These are phyloP conservation scores for Trogon melanurus DNA, from an alignment of 2,113 vertebrate species.

Conservation along the genomic window DNA sequence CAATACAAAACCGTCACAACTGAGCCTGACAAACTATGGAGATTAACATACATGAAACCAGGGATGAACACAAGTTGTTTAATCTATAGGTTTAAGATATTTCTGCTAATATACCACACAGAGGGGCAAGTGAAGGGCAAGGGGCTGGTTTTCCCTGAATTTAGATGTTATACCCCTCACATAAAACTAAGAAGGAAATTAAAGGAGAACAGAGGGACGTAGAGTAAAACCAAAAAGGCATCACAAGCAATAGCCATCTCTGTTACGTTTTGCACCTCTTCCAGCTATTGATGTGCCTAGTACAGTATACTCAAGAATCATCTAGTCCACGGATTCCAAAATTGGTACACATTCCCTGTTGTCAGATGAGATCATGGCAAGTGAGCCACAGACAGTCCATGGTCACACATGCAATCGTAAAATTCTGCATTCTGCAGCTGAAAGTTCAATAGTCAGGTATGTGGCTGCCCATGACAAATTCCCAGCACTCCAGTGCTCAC, in stretches of 20 bases:
- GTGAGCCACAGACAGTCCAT: background rate
- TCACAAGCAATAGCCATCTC: background rate
- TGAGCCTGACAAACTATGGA: background rate
- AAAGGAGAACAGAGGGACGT: background rate
- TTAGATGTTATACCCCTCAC: background rate
- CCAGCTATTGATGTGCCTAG: background rate
- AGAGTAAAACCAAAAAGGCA: background rate
- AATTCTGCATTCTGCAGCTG: background rate
- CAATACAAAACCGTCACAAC: background rate
- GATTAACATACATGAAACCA: background rate
- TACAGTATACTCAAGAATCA: background rate
- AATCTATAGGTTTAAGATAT: background rate
- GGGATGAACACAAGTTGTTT: background rate
- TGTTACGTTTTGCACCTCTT: background rate
- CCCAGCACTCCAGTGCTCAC: background rate
- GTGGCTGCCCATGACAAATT: background rate
- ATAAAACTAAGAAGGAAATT: background rate
- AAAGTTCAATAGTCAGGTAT: fast-evolving
- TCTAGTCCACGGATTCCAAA: background rate
- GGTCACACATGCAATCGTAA: background rate
- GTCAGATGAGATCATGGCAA: background rate
- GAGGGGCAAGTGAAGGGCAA: background rate
- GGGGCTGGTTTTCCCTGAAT: background rate
- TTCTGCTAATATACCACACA: background rate
- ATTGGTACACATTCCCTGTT: too few relatives aligned